Conservation (phyloP, 2,113 vertebrate genomes). For the Xenopus laevis region DNA sequence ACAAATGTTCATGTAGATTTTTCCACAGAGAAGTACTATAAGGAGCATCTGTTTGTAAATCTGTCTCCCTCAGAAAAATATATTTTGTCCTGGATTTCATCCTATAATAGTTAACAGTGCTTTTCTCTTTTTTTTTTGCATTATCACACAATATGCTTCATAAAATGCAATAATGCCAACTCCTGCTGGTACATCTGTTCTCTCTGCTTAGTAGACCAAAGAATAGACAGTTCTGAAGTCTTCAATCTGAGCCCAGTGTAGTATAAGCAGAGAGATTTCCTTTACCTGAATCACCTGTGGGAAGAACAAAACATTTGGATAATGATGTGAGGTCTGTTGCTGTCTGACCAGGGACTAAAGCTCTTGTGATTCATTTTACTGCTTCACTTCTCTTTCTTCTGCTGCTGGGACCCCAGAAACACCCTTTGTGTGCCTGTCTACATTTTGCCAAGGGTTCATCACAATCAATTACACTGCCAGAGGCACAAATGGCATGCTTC, state of each 20-base stretch:
- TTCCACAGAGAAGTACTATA: conserved; percentile 44
- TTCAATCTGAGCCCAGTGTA: conserved; percentile 22
- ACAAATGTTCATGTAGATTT: conserved; percentile 43
- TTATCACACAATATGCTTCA: conserved; percentile 45
- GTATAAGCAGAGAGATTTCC: conserved; percentile 24
- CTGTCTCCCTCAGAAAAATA: conserved; percentile 39
- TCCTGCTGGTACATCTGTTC: conserved; percentile 46
- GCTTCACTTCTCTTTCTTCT: conserved; percentile 23
- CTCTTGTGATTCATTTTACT: conserved; percentile 22
- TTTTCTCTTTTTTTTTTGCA: conserved; percentile 29
- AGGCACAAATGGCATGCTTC: conserved; percentile 33
- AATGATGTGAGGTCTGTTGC: conserved; percentile 5
- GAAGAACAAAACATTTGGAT: conserved; percentile 25
- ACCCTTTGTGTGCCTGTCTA: conserved; percentile 17
- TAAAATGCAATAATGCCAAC: conserved; percentile 46
- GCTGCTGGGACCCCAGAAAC: conserved; percentile 27
- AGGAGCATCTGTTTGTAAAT: conserved; percentile 44
- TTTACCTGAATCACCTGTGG: conserved; percentile 32
- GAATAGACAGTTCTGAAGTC: conserved; percentile 31
- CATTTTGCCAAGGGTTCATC: conserved; percentile 20
- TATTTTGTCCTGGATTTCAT: conserved; percentile 36
- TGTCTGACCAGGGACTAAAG: conserved; percentile 10
- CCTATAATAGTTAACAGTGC: conserved; percentile 34
- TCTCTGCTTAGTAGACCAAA: conserved; percentile 39
- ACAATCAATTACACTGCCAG: conserved; percentile 21